phyloP scores from a whole-genome alignment of 2,888 invertebrate genomes.

The Callyntrura sp. region DNA sequence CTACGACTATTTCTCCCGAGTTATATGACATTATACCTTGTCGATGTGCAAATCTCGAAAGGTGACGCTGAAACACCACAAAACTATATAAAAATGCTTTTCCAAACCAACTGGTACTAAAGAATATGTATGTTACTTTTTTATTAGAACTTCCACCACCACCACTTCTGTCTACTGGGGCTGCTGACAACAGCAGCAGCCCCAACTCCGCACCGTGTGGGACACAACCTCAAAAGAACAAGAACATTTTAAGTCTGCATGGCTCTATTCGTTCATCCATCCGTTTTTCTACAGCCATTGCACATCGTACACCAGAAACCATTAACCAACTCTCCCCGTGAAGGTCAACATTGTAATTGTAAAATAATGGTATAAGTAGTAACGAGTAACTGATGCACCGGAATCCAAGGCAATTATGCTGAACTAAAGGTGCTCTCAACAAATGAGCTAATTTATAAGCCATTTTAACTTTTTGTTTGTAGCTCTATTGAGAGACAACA shows the following conservation, averaged over 20 bases:
- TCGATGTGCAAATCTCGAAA: no score
- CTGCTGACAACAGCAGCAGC: no score
- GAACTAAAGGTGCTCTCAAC: conserved; percentile 1
- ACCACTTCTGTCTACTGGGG: no score
- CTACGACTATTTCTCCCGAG: no score
- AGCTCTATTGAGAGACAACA: background rate
- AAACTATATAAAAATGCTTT: no score
- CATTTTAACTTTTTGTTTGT: conserved; percentile 24
- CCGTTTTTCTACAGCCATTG: background rate
- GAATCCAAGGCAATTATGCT: background rate
- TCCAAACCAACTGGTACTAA: no score
- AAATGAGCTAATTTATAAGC: conserved; percentile 47
- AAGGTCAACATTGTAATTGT: conserved; percentile 20
- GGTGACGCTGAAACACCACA: no score
- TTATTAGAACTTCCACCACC: no score
- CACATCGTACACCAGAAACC: conserved; percentile 22
- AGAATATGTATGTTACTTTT: no score
- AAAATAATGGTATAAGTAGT: conserved; percentile 5
- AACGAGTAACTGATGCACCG: background rate
- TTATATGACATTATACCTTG: no score
- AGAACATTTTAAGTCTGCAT: background rate
- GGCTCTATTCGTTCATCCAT: background rate
- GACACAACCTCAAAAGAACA: no score
- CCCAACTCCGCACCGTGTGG: no score
- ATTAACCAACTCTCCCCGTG: conserved; percentile 25